Base-by-base conservation (phyloP, 2,113 vertebrate genomes). In the Petrocephalus microphthalmus region DNA sequence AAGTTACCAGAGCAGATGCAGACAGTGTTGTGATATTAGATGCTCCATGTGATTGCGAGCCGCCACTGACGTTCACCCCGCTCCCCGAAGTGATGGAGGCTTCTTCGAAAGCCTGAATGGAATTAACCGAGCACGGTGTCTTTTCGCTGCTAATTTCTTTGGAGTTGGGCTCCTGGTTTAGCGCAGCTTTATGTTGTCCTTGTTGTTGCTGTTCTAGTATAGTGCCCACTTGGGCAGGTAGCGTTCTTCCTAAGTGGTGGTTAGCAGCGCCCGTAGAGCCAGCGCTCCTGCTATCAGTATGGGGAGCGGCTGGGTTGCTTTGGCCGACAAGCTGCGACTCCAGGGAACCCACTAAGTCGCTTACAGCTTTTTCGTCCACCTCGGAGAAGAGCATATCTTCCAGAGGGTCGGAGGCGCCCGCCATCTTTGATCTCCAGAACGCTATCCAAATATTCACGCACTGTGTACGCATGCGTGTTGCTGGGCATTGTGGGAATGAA, bases 301-400 rank as follows among this genome's bases (percentile, higher is more conserved):
- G 88, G 91, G 92, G 93, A 7, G 90, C 91, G 71, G 92, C 93
- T 56, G 93, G 60, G 29, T 92, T 92, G 92, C 92, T 94, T 89
- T 93, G 94, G 57, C 95, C 95, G 13, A 95, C 91, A 56, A 97
- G 95, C 93, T 97, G 95, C 74, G 96, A 97, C 94, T 97, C 96
- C 92, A 97, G 89, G 0, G 96, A 97, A 89, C 96, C 96, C 92
- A 97, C 96, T 52, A 97, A 92, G 91, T 97, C 96, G 93, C 96
- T 97, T 91, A 97, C 96, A 60, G 96, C 97, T 92, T 97, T 97
- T 90, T 97, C 96, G 90, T 97, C 96, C 95, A 97, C 96, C 96
- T 96, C 96, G 87, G 96, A 96, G 95, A 96, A 97, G 91, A 97
- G 95, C 96, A 97, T 96, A 94, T 97, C 96, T 95, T 97, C 96